phyloP scores from a whole-genome alignment of 2,797 vertebrate genomes.

The Amblyopsis hoosieri region DNA sequence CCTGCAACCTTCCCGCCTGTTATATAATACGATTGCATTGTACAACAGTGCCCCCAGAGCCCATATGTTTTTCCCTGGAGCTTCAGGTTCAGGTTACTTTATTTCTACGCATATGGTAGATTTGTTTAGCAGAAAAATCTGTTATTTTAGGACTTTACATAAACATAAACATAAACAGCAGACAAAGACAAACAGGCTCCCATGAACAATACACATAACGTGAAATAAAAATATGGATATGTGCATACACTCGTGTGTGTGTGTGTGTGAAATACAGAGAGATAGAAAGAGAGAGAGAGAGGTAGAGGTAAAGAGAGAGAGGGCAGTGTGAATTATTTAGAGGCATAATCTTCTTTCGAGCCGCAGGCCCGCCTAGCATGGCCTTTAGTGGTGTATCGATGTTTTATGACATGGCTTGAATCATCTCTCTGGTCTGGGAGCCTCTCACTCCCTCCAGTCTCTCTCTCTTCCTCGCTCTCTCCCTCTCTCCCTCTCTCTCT shows the following conservation, averaged over 20 bases:
- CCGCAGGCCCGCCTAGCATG: slow-evolving; percentile 43
- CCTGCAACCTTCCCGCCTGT: too few relatives aligned
- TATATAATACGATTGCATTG: too few relatives aligned
- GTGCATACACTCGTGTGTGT: neutral
- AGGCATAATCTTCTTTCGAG: slow-evolving; percentile 49
- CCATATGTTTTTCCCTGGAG: too few relatives aligned
- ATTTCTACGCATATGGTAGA: too few relatives aligned
- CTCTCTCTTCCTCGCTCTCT: slow-evolving; percentile 23
- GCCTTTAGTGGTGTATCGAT: slow-evolving; percentile 59
- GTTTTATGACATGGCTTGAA: slow-evolving; percentile 66
- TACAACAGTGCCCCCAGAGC: too few relatives aligned
- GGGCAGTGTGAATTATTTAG: slow-evolving; percentile 64
- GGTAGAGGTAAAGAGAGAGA: neutral
- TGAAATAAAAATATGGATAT: too few relatives aligned
- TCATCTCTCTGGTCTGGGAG: slow-evolving; percentile 47
- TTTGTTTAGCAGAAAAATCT: too few relatives aligned
- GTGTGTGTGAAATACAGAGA: neutral
- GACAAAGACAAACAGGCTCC: too few relatives aligned
- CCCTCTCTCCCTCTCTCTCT: slow-evolving; percentile 4
- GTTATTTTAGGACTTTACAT: too few relatives aligned
- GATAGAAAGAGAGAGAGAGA: neutral
- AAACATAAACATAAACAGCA: too few relatives aligned
- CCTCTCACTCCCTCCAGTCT: slow-evolving; percentile 32
- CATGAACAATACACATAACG: too few relatives aligned
- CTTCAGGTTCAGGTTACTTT: too few relatives aligned